phyloP scores from a whole-genome alignment of 1,140 invertebrate species.

The Trachelipus rathkii region DNA sequence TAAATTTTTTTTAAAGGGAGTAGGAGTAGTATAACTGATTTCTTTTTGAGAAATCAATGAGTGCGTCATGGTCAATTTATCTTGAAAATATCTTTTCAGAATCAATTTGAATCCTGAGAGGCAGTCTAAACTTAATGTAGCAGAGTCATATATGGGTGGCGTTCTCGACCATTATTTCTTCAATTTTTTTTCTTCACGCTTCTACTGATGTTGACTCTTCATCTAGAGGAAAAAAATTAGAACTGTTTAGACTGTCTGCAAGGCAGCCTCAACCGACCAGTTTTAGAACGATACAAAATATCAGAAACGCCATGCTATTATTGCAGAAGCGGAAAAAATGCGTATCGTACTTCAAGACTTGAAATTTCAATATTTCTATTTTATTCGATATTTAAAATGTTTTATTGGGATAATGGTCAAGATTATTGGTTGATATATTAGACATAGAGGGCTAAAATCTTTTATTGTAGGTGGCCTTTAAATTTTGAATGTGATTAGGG shows the following conservation, averaged over 20 bases:
- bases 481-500: too few relatives aligned
- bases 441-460: too few relatives aligned
- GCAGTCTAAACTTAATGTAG: background rate
- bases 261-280: constrained; percentile 57
- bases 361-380: too few relatives aligned
- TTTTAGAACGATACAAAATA: constrained; percentile 63
- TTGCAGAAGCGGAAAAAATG: constrained; percentile 73
- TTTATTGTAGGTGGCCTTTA: too few relatives aligned
- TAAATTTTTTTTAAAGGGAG: too few relatives aligned
- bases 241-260: constrained; percentile 53
- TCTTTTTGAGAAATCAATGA: too few relatives aligned
- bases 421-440: too few relatives aligned
- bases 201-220: constrained; percentile 29
- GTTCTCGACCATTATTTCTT: constrained; percentile 67
- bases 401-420: too few relatives aligned
- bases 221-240: constrained; percentile 52
- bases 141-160: constrained; percentile 59
- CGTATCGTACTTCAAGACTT: background rate
- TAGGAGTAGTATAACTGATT: too few relatives aligned
- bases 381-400: too few relatives aligned
- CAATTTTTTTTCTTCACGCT: constrained; percentile 67
- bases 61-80: too few relatives aligned
- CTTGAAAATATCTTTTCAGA: background rate
- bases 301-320: constrained; percentile 71
- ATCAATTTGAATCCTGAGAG: background rate